Evolutionary conservation across 2,888 invertebrate genomes (phyloP).

Genomic region (Apodemia duryi): DNA sequence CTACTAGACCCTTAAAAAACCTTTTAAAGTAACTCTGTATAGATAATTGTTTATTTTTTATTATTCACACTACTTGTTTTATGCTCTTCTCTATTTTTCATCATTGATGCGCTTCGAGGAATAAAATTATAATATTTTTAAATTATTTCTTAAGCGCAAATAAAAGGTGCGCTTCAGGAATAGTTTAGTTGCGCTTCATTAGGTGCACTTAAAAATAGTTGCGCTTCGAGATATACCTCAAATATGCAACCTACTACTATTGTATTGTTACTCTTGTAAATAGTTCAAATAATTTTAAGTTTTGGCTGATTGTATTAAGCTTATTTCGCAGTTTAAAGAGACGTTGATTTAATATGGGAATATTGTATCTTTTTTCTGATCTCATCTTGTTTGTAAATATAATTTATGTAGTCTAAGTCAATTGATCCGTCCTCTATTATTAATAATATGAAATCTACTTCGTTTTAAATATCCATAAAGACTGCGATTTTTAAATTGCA

Average conservation of each 20-base stretch:
- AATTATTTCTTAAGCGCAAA: too few relatives aligned
- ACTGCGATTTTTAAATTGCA: slow-evolving; percentile 7
- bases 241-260: background rate
- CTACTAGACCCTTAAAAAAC: too few relatives aligned
- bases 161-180: too few relatives aligned
- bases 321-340: background rate
- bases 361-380: slow-evolving; percentile 49
- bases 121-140: too few relatives aligned
- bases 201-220: too few relatives aligned
- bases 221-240: too few relatives aligned
- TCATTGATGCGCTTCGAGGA: too few relatives aligned
- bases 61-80: too few relatives aligned
- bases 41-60: too few relatives aligned
- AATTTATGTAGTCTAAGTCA: slow-evolving; percentile 43
- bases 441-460: slow-evolving; percentile 21
- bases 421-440: slow-evolving; percentile 42
- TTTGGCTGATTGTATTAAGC: slow-evolving; percentile 11
- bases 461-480: background rate
- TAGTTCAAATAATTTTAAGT: background rate
- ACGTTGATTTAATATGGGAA: slow-evolving; percentile 4
- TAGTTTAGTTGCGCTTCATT: too few relatives aligned
- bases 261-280: background rate
- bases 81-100: too few relatives aligned
- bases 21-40: too few relatives aligned
- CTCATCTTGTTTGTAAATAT: slow-evolving; percentile 68